phyloP scores from a whole-genome alignment of 2,113 vertebrate genomes.

The Erpornis zantholeuca region DNA sequence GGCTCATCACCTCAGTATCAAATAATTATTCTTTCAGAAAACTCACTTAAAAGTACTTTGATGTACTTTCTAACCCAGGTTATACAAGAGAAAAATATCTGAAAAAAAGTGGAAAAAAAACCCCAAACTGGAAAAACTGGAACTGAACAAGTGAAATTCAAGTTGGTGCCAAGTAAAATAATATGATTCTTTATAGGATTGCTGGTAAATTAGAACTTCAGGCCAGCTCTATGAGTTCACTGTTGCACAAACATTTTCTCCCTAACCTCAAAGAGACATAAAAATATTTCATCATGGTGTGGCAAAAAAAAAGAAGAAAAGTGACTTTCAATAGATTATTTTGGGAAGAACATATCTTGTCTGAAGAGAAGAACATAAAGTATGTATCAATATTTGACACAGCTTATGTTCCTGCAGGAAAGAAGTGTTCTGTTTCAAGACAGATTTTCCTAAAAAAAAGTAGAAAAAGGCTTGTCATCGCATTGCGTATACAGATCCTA shows the following conservation, averaged over 20 bases:
- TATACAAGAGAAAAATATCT: neutral
- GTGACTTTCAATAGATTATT: neutral
- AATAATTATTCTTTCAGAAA: neutral
- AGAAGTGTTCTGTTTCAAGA: neutral
- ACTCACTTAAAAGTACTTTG: neutral
- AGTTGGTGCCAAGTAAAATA: neutral
- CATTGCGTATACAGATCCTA: neutral
- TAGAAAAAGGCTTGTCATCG: neutral
- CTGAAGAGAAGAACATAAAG: neutral
- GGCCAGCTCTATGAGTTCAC: neutral
- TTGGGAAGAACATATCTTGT: neutral
- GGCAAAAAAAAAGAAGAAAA: neutral
- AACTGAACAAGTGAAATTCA: neutral
- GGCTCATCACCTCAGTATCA: neutral
- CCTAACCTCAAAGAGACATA: neutral
- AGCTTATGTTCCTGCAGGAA: neutral
- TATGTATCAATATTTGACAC: neutral
- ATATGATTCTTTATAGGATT: constrained; percentile 18
- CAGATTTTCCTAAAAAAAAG: neutral
- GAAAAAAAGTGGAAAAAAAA: too few relatives aligned
- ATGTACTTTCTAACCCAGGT: neutral
- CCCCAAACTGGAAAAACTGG: neutral
- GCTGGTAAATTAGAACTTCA: constrained; percentile 18
- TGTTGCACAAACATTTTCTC: neutral
- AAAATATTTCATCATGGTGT: neutral